A percentile compares a stretch with the other conserved stretches of the same genome.
Conservation (phyloP, 2,113 vertebrate genomes). For the Panthera leo region DNA sequence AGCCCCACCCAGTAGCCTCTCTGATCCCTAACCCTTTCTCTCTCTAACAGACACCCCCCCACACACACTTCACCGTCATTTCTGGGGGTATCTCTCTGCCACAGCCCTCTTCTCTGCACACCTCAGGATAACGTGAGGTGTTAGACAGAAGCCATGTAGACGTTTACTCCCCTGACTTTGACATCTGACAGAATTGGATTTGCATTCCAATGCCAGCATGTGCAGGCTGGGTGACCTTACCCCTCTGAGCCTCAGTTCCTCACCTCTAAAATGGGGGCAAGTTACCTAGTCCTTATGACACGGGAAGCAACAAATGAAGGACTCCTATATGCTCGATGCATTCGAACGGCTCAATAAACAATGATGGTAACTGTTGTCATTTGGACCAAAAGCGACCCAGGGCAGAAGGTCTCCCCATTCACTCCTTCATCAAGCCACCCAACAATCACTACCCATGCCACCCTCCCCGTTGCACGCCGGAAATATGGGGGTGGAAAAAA, state of each 20-base stretch:
- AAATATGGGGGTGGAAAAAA: neutral
- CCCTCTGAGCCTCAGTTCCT: neutral
- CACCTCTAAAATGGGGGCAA: conserved; percentile 14
- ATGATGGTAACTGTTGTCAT: neutral
- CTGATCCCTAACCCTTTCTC: neutral
- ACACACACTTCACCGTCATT: neutral
- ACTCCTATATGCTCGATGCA: neutral
- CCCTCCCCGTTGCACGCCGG: neutral
- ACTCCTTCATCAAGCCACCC: neutral
- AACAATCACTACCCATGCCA: neutral
- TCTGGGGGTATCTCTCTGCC: neutral
- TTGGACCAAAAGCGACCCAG: neutral
- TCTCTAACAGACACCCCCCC: neutral
- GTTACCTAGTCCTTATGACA: neutral
- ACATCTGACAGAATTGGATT: neutral
- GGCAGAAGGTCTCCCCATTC: neutral
- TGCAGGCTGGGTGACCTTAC: neutral
- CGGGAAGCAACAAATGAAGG: neutral
- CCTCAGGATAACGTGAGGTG: neutral
- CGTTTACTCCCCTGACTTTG: neutral
- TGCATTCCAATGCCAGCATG: neutral
- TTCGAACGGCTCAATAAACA: neutral
- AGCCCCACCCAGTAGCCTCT: neutral
- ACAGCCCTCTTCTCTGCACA: neutral
- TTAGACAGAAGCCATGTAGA: neutral